These are phyloP conservation scores for Sebastes reedi DNA, from an alignment of 2,797 vertebrate genomes.

Conservation along the genomic window DNA sequence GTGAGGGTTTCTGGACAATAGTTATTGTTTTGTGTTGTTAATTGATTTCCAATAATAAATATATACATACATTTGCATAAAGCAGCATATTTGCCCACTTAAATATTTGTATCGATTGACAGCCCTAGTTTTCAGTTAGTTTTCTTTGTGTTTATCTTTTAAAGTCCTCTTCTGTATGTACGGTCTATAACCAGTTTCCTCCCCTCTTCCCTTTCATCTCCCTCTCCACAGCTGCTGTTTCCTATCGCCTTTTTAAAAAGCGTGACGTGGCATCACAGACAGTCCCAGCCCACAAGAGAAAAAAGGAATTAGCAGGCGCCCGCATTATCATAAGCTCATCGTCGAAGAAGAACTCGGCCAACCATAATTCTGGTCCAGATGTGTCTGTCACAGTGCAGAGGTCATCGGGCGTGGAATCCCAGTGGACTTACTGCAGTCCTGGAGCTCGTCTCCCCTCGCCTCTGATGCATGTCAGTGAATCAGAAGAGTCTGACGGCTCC, in stretches of 20 bases:
- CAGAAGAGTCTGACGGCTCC: slow-evolving; percentile 95
- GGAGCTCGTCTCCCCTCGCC: slow-evolving; percentile 68
- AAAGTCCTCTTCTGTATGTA: neutral
- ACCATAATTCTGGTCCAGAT: slow-evolving; percentile 78
- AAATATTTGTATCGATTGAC: too few relatives aligned
- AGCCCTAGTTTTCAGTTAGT: neutral
- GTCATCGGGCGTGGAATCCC: slow-evolving; percentile 86
- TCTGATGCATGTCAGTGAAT: slow-evolving; percentile 87
- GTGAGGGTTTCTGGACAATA: too few relatives aligned
- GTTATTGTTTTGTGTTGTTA: too few relatives aligned
- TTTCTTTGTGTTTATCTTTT: neutral
- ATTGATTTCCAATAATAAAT: too few relatives aligned
- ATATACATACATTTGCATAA: too few relatives aligned
- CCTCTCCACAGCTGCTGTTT: slow-evolving; percentile 68
- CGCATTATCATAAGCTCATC: slow-evolving; percentile 82
- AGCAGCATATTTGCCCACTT: too few relatives aligned
- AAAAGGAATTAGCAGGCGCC: slow-evolving; percentile 84
- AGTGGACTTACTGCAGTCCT: slow-evolving; percentile 89
- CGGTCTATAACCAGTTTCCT: neutral
- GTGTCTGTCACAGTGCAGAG: slow-evolving; percentile 84
- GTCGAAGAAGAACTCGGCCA: slow-evolving; percentile 77
- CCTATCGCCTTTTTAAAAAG: slow-evolving; percentile 80
- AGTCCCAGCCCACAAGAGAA: slow-evolving; percentile 78
- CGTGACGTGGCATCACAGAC: slow-evolving; percentile 93
- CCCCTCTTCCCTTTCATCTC: slow-evolving; percentile 6